Base-by-base conservation (phyloP, 2,888 invertebrate species). In the Tribolium freemani region DNA sequence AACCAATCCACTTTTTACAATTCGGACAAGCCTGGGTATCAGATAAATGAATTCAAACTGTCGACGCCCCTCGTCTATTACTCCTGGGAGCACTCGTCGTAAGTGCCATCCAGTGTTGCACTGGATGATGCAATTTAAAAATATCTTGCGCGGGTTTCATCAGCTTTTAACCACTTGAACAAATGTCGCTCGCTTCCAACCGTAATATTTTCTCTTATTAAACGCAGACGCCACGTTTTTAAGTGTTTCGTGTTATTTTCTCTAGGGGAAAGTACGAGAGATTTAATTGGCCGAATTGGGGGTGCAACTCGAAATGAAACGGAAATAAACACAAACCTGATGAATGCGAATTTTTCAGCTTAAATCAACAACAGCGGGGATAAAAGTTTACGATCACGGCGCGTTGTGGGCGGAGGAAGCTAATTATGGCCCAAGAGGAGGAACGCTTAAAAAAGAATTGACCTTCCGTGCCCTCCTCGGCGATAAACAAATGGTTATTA, bases 61-160 rank as follows among this genome's bases (percentile, higher is more conserved):
- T 63, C 46, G 46, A 30, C 45, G 10, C 58, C 46, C 63, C 69
- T 63, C 45, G 46, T 56, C 50, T 66, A 45, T 63, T 56, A 61
- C 71, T 30, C 66, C 11, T n/a, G 58, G 66, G 71, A 66, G 58
- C 53, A 51, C 72, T 72, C 64, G 57, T 56, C 9, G 5, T 64
- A 70, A 77, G 77, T 66, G 71, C 73, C 75, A 75, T 76, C 66
- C 71, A 77, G 67, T 71, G 71, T 74, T 74, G 74, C 71, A 76
- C 69, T 69, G 60, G 73, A 76, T 73, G 75, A 72, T 74, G 75
- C 75, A 75, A 73, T 77, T 75, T 78, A 71, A 74, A 76, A 76
- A 77, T 75, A 75, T 77, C 72, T 60, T 63, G 69, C 60, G 48
- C 63, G 46, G 70, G 63, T 74, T 67, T 58, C 54, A 57, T 61